phyloP scores from a whole-genome alignment of 1,140 invertebrate species.

The Pogonomyrmex californicus region DNA sequence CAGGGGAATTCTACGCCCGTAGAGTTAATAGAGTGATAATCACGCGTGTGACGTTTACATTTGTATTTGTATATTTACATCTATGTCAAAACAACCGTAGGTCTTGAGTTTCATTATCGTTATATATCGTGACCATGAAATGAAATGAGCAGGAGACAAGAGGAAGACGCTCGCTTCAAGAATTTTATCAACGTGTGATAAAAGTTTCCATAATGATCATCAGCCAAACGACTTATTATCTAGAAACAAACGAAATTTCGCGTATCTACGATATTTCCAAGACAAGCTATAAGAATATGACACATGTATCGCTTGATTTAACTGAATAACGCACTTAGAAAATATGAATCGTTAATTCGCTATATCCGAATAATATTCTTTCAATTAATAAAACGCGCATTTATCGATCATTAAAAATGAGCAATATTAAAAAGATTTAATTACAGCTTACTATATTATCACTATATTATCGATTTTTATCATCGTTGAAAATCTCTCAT shows the following conservation, averaged over 20 bases:
- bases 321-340: neutral
- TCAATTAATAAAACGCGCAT: neutral
- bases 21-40: constrained; percentile 29
- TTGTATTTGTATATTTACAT: neutral
- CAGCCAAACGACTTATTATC: neutral
- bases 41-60: neutral
- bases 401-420: neutral
- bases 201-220: neutral
- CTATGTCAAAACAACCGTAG: neutral
- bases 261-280: neutral
- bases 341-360: neutral
- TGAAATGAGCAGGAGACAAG: too few relatives aligned
- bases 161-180: neutral
- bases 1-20: neutral
- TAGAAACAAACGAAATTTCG: neutral
- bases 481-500: constrained; percentile 29
- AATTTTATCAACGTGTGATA: constrained; percentile 6
- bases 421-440: neutral
- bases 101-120: neutral
- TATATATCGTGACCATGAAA: neutral
- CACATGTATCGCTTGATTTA: neutral
- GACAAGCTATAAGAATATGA: neutral
- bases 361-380: neutral
- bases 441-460: neutral
- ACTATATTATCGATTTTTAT: neutral